Base-by-base conservation (phyloP, 2,113 vertebrate genomes). In the Myrmophylax atrothorax region DNA sequence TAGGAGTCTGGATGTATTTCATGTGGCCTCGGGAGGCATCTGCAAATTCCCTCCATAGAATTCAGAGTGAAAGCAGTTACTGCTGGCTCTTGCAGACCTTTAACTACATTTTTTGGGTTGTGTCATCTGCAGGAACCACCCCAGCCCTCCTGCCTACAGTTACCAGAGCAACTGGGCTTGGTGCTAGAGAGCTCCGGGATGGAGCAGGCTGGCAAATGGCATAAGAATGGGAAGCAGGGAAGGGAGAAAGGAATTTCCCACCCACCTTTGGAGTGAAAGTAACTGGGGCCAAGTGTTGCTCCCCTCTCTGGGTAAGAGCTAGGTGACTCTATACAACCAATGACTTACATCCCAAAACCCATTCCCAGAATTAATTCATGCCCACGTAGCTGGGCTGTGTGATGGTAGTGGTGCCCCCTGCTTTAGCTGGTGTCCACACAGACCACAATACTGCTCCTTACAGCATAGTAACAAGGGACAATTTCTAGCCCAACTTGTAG, bases 241-340 rank as follows among this genome's bases (percentile, higher is more conserved):
- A 80, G 25, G n/a, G 38, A 79, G 70, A 92, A 95, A 89, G 72
- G 35, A 92, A 95, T 90, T 92, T 89, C 64, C 85, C 72, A 78
- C 44, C 75, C 1, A 5, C 35, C 79, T 86, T 63, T 63, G 64
- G 52, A 89, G 52, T 6, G 0, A 93, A 83, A 44, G 40, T 24
- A 84, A 85, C 76, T 63, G 38, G 20, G 40, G 52, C 72, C 64
- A 92, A 35, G 33, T 4, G 0, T 37, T 84, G 22, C 70, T 73
- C 93, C 35, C 38, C 85, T 50, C 46, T 79, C 70, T 77, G 72
- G 42, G 9, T 76, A 86, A 88, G 14, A 29, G 33, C 33, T 78
- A 56, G 60, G 25, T 77, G 26, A 53, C 64, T 70, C 79, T 64
- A 40, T 49, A 72, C 33, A 93, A 66, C 8, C 33, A 52, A 28